Percentiles rank a stretch among this genome's conserved stretches.
Conservation (phyloP, 2,888 invertebrate genomes). For the Perdita meconis region DNA sequence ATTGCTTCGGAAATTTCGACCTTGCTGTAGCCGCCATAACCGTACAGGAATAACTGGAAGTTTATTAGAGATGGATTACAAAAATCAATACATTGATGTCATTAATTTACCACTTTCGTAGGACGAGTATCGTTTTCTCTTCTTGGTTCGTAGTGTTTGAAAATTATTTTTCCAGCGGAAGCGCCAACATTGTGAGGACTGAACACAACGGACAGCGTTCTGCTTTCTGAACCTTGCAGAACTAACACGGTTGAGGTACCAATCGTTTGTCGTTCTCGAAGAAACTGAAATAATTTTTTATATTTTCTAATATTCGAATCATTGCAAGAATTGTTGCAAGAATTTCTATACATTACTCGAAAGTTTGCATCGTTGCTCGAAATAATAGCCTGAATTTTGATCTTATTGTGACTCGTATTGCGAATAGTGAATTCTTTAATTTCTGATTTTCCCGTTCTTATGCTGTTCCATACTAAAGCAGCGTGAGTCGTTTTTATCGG, state of each 20-base stretch:
- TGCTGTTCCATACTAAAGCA: slow-evolving; percentile 87
- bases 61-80: slow-evolving; percentile 10
- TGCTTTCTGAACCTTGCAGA: slow-evolving; percentile 86
- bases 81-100: slow-evolving; percentile 6
- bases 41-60: slow-evolving; percentile 85
- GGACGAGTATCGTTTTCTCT: slow-evolving; percentile 61
- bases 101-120: slow-evolving; percentile 59
- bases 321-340: neutral
- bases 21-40: slow-evolving; percentile 87
- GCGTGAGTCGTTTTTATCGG: slow-evolving; percentile 86
- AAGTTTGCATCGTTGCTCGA: slow-evolving; percentile 79
- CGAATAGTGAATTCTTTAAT: slow-evolving; percentile 86
- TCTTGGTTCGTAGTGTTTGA: slow-evolving; percentile 83
- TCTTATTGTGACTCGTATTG: slow-evolving; percentile 86
- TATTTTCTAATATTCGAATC: neutral
- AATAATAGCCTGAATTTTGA: slow-evolving; percentile 86
- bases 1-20: slow-evolving; percentile 85
- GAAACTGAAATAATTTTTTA: slow-evolving; percentile 71
- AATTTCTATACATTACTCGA: slow-evolving; percentile 78
- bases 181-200: slow-evolving; percentile 86
- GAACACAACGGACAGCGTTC: slow-evolving; percentile 85
- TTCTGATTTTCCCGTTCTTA: slow-evolving; percentile 85
- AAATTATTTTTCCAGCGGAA: slow-evolving; percentile 85
- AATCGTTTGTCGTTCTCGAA: slow-evolving; percentile 75
- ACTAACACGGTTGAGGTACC: slow-evolving; percentile 81